Base-by-base conservation (phyloP, 2,797 vertebrate species). In the Arnoldichthys spilopterus region DNA sequence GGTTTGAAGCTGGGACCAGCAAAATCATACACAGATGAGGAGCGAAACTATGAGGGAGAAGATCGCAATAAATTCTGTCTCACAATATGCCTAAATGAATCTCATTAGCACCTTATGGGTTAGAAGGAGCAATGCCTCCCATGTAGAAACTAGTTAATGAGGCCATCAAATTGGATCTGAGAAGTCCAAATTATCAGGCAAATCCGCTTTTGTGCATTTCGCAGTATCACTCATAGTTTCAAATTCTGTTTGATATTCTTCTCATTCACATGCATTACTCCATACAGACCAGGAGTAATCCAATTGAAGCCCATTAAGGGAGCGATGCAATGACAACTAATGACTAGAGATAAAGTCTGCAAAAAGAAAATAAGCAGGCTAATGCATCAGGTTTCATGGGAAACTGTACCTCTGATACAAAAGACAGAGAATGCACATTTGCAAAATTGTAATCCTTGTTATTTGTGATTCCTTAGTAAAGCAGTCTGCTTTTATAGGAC, bases 281-380 rank as follows among this genome's bases (percentile, higher is more conserved):
- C 76, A 67, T 72, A 85, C 84, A 85, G 76, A 85, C 80, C 64
- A 85, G 76, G 54, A 80, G 73, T 81, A 86, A 90, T 91, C 86
- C 83, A 80, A 84, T 30, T 63, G 75, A 49, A 77, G 80, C 68
- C 45, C 78, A 83, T 88, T 85, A 86, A 79, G 82, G 73, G 81
- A 76, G 49, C 64, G 70, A 70, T 81, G 70, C 82, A 86, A 85
- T 85, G 76, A 86, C 82, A 34, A 66, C 77, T 88, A 87, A 91
- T 89, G 83, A 90, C 87, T 67, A 82, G 72, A 76, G 71, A 76
- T 47, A 81, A 34, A 69, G 76, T 71, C 79, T 63, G 61, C 24
- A 78, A 62, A 30, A 32, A 32, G 3, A 47, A 1, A 47, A 47
- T 3, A 47, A 20, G 68, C 62, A 51, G 71, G 37, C 26, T 74